Conservation (phyloP, 2,113 vertebrate species). For the Isurus oxyrinchus region DNA sequence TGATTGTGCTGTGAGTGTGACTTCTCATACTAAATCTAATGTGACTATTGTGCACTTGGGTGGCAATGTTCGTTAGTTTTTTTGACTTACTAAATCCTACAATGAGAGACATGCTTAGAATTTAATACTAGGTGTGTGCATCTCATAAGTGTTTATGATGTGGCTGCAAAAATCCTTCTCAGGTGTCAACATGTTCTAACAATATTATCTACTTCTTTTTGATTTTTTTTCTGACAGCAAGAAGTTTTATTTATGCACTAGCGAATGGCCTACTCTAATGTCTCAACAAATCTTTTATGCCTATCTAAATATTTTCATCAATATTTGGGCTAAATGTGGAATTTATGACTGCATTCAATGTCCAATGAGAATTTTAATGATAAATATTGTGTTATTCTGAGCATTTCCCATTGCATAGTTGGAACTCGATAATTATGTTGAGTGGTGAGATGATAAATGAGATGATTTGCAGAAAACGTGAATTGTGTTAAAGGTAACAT, state of each 20-base stretch:
- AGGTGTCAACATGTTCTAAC: neutral
- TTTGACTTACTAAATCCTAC: neutral
- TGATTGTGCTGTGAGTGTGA: neutral
- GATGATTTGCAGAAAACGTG: neutral
- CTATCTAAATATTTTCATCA: neutral
- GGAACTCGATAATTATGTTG: neutral
- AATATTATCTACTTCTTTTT: neutral
- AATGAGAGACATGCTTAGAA: neutral
- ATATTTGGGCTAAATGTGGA: neutral
- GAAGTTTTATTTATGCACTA: neutral
- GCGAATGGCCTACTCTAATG: neutral
- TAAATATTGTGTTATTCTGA: neutral
- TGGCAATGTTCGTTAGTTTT: neutral
- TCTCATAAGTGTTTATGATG: neutral
- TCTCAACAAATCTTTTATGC: neutral
- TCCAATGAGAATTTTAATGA: neutral
- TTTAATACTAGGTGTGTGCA: neutral
- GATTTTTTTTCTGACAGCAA: neutral
- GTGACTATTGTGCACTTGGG: neutral
- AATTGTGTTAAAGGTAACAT: neutral
- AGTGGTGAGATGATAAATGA: neutral
- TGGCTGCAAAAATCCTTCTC: neutral
- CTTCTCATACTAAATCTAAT: neutral
- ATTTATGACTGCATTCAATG: neutral
- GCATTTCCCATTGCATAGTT: neutral